These are phyloP conservation scores for Lithophane socia DNA, from an alignment of 2,888 invertebrate species.

Conservation along the genomic window DNA sequence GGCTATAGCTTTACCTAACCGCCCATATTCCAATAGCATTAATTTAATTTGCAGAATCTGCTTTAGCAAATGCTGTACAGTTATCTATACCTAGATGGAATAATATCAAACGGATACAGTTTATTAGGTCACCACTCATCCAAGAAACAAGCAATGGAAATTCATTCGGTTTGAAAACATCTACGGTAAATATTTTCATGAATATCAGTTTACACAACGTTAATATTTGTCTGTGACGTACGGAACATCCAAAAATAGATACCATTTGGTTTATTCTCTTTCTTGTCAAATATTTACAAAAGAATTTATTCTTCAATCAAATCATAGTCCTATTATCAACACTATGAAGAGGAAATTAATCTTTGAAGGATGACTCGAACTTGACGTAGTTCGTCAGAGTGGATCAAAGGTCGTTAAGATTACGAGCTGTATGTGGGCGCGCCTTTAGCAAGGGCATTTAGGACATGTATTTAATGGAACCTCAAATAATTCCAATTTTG, in stretches of 20 bases:
- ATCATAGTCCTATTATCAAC: background rate
- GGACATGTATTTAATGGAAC: too few species aligned
- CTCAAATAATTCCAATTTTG: too few species aligned
- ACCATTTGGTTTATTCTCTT: slow-evolving; percentile 7
- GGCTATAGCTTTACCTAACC: too few species aligned
- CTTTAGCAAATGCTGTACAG: too few species aligned
- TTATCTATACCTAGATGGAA: background rate
- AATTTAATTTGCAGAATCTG: too few species aligned
- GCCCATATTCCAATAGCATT: too few species aligned
- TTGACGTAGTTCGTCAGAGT: background rate
- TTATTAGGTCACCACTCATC: background rate
- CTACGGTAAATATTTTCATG: slow-evolving; percentile 24
- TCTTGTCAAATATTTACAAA: slow-evolving; percentile 6
- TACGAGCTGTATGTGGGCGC: background rate
- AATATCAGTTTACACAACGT: slow-evolving; percentile 11
- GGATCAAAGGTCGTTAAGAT: background rate
- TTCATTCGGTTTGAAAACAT: slow-evolving; percentile 1
- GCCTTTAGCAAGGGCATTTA: background rate
- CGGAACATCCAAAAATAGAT: background rate
- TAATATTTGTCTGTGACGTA: background rate
- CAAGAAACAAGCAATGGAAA: background rate
- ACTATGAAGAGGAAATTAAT: background rate
- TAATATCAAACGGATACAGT: background rate
- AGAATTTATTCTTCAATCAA: background rate
- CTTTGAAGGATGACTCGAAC: background rate